These are phyloP conservation scores for Empis stercorea DNA, from an alignment of 2,888 invertebrate genomes.

Conservation along the genomic window DNA sequence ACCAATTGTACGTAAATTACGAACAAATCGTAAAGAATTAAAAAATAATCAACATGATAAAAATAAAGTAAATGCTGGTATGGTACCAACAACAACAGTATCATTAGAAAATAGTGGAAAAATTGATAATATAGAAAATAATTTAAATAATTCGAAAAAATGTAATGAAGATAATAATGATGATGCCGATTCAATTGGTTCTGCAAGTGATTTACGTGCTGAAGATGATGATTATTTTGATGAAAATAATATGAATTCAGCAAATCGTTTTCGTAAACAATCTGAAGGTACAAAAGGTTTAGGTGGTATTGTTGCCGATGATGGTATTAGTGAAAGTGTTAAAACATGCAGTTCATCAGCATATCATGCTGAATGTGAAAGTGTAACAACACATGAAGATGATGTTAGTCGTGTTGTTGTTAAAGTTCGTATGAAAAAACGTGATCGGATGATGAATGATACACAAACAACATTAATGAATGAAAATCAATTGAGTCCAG, in stretches of 20 bases:
- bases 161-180: constrained; percentile 34
- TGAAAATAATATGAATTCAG: constrained; percentile 30
- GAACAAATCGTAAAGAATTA: constrained; percentile 30
- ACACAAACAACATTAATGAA: constrained; percentile 15
- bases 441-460: constrained; percentile 26
- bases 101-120: constrained; percentile 15
- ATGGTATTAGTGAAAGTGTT: constrained; percentile 49
- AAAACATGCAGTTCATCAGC: constrained; percentile 55
- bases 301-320: constrained; percentile 29
- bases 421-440: constrained; percentile 39
- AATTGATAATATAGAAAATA: constrained; percentile 10
- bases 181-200: constrained; percentile 57
- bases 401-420: constrained; percentile 41
- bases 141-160: constrained; percentile 10
- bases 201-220: constrained; percentile 54
- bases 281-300: constrained; percentile 10
- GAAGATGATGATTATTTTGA: constrained; percentile 39
- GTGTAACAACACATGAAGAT: constrained; percentile 48
- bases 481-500: constrained; percentile 41
- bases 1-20: constrained; percentile 38
- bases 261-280: constrained; percentile 27
- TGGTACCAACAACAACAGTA: constrained; percentile 20
- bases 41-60: constrained; percentile 20
- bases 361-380: constrained; percentile 60
- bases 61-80: constrained; percentile 18